Conservation (phyloP, 2,113 vertebrate species). For the human region DNA sequence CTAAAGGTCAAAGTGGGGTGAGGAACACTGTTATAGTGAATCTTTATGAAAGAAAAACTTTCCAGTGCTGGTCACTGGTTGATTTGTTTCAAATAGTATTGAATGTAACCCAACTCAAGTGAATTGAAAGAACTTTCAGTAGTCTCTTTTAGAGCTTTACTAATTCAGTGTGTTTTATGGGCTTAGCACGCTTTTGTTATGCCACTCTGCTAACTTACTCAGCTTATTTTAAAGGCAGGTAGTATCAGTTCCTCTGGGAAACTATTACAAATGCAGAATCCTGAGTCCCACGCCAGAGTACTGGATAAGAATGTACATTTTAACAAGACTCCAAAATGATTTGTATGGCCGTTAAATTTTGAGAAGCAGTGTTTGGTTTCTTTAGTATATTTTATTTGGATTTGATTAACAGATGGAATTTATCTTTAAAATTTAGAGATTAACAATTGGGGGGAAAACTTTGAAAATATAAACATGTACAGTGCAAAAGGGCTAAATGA, state of each 20-base stretch:
- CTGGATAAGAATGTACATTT: background rate
- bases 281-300: background rate
- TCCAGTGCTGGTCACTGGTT: background rate
- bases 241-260: background rate
- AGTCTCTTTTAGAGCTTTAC: background rate
- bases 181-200: too few species aligned
- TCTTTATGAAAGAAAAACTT: constrained; percentile 16
- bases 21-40: background rate
- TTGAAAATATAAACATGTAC: background rate
- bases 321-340: background rate
- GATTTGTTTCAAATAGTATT: background rate
- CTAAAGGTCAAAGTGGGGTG: background rate
- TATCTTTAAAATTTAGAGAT: constrained; percentile 32
- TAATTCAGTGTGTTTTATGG: background rate
- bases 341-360: constrained; percentile 25
- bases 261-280: background rate
- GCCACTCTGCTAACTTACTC: too few species aligned
- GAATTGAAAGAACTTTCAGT: background rate
- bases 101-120: background rate
- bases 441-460: constrained; percentile 6
- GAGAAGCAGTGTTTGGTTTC: background rate
- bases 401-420: constrained; percentile 41
- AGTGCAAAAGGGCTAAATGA: constrained; percentile 2
- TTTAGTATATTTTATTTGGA: background rate
- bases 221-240: background rate